A percentile compares a stretch with the other conserved stretches of the same genome.
Evolutionary conservation across 1,140 invertebrate genomes (phyloP).

Genomic region (Drosophila santomea): DNA sequence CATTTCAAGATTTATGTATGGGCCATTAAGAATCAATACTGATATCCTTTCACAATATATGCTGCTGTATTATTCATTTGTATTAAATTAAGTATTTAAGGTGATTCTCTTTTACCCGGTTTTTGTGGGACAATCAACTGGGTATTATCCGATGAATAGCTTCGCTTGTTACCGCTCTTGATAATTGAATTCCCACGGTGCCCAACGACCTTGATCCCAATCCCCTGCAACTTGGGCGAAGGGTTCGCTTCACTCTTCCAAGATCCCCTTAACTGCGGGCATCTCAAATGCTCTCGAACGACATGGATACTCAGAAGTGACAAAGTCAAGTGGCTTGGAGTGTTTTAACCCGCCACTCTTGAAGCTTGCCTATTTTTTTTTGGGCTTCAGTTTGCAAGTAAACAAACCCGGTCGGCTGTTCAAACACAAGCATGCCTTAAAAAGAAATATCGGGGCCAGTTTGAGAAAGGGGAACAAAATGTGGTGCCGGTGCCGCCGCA

Average conservation of each 20-base stretch:
- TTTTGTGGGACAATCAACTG: neutral
- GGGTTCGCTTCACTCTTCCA: neutral
- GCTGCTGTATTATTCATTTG: too few relatives aligned
- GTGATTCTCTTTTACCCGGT: neutral
- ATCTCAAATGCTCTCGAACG: conserved; percentile 14
- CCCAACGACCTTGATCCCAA: conserved; percentile 16
- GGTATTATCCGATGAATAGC: neutral
- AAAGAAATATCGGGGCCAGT: conserved; percentile 61
- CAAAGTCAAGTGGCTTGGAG: conserved; percentile 40
- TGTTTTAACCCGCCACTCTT: conserved; percentile 33
- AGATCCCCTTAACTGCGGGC: neutral
- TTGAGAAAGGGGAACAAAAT: conserved; percentile 57
- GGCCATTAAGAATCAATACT: neutral
- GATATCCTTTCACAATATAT: too few relatives aligned
- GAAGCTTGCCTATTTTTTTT: conserved; percentile 14
- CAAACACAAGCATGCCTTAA: conserved; percentile 57
- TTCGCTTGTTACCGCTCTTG: neutral
- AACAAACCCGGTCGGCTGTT: conserved; percentile 68
- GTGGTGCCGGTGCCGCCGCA: conserved; percentile 34
- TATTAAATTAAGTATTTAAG: too few relatives aligned
- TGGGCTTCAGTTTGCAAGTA: conserved; percentile 42
- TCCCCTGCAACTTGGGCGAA: conserved; percentile 2
- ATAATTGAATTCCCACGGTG: conserved; percentile 8
- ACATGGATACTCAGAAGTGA: conserved; percentile 14
- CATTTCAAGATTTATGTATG: neutral